Percentiles rank a stretch among this genome's conserved stretches.
Evolutionary conservation across 2,888 invertebrate species (phyloP).

Genomic region (Scotopteryx bipunctaria): DNA sequence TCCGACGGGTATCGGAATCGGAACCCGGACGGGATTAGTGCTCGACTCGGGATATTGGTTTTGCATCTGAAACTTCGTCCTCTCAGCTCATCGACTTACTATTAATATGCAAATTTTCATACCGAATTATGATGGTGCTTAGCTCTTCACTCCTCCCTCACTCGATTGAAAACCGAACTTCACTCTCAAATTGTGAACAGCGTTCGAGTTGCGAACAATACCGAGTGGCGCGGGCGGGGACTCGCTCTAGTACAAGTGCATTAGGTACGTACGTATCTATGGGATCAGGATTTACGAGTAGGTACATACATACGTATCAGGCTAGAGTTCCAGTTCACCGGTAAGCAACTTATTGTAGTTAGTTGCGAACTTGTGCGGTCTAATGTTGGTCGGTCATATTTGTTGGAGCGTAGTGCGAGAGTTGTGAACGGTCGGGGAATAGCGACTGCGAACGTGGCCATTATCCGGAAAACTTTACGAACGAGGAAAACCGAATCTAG

Average conservation of each 20-base stretch:
- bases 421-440: too few relatives aligned
- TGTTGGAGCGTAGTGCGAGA: background rate
- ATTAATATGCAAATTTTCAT: slow-evolving; percentile 27
- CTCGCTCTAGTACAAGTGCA: slow-evolving; percentile 13
- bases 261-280: too few relatives aligned
- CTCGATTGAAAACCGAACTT: slow-evolving; percentile 17
- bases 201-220: slow-evolving; percentile 12
- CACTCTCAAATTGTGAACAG: slow-evolving; percentile 11
- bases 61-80: slow-evolving; percentile 37
- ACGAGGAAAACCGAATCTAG: background rate
- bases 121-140: slow-evolving; percentile 19
- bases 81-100: slow-evolving; percentile 17
- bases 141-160: slow-evolving; percentile 1
- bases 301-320: too few relatives aligned
- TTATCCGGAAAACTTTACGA: background rate
- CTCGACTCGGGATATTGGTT: slow-evolving; percentile 42
- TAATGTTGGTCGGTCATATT: background rate
- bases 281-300: background rate
- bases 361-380: slow-evolving; percentile 1
- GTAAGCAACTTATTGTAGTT: slow-evolving; percentile 9
- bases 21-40: slow-evolving; percentile 26
- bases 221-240: slow-evolving; percentile 9
- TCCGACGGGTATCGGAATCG: slow-evolving; percentile 24
- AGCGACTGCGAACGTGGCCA: background rate
- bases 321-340: background rate